Conservation (phyloP, 92 coral and sea anemone species). For the Zoanthus sansibaricus region DNA sequence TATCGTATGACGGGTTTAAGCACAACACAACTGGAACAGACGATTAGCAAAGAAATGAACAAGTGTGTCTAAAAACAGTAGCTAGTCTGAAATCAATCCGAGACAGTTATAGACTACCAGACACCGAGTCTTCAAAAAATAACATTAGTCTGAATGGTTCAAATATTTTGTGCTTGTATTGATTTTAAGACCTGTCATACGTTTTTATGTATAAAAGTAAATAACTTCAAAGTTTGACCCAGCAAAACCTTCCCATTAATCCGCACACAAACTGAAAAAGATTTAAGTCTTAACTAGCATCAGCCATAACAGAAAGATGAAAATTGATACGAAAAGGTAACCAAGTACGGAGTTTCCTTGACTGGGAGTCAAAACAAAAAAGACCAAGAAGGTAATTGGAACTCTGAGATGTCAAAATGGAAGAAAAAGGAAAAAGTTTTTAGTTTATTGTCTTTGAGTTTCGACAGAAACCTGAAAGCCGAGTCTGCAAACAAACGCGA, state of each 20-base stretch:
- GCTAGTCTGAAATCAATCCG: no score
- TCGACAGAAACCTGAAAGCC: slow-evolving; percentile 13
- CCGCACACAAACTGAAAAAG: slow-evolving; percentile 17
- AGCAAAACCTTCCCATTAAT: background rate
- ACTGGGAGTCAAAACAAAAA: background rate
- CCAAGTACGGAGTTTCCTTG: background rate
- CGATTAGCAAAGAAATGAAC: no score
- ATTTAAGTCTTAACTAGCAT: background rate
- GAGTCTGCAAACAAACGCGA: slow-evolving; percentile 42
- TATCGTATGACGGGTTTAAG: no score
- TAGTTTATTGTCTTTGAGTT: slow-evolving; percentile 15
- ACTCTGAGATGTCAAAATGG: background rate
- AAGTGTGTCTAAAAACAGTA: no score
- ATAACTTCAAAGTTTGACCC: background rate
- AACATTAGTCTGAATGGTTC: no score
- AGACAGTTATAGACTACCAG: no score
- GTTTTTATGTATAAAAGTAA: background rate
- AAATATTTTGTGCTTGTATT: no score
- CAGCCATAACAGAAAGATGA: background rate
- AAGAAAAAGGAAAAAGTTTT: slow-evolving; percentile 13
- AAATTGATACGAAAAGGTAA: background rate
- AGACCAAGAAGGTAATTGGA: background rate
- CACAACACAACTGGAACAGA: no score
- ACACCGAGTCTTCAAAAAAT: no score
- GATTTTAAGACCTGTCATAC: no score